phyloP scores from a whole-genome alignment of 2,888 invertebrate genomes.

The Teleogryllus oceanicus region DNA sequence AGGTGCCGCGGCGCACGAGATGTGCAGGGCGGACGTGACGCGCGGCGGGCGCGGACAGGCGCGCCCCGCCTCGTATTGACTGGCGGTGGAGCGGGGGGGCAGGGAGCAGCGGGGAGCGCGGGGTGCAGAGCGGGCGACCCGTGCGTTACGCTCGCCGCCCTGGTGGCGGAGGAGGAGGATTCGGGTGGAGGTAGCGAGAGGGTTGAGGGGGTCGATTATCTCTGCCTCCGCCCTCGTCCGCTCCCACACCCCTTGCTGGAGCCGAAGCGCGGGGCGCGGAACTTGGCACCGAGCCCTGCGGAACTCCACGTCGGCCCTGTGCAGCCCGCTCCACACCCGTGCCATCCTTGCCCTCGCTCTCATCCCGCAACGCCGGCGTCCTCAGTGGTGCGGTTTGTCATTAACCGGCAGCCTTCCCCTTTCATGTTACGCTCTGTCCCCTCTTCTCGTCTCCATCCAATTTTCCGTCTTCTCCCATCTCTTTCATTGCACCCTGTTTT shows the following conservation, averaged over 20 bases:
- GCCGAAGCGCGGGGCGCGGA: too few species aligned
- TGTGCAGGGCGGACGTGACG: background rate
- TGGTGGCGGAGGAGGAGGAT: background rate
- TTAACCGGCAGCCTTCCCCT: too few species aligned
- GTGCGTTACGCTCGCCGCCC: background rate
- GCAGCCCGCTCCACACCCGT: background rate
- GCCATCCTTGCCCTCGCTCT: too few species aligned
- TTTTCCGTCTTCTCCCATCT: too few species aligned
- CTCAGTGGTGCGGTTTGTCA: background rate
- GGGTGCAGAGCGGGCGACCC: background rate
- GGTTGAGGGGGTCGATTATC: constrained; percentile 4
- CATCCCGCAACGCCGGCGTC: background rate
- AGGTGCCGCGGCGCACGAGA: background rate
- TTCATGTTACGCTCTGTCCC: too few species aligned
- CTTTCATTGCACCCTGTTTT: too few species aligned
- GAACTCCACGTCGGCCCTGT: background rate
- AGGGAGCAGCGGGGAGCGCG: background rate
- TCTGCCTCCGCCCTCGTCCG: background rate
- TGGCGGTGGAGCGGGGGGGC: background rate
- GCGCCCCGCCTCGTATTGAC: constrained; percentile 1
- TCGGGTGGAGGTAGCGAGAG: background rate
- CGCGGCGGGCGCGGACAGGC: background rate
- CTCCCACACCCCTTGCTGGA: background rate
- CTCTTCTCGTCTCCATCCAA: too few species aligned
- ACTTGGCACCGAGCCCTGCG: background rate